A percentile compares a stretch with the other conserved stretches of the same genome.
phyloP scores from a whole-genome alignment of 2,888 invertebrate genomes.

The Meganola albula region DNA sequence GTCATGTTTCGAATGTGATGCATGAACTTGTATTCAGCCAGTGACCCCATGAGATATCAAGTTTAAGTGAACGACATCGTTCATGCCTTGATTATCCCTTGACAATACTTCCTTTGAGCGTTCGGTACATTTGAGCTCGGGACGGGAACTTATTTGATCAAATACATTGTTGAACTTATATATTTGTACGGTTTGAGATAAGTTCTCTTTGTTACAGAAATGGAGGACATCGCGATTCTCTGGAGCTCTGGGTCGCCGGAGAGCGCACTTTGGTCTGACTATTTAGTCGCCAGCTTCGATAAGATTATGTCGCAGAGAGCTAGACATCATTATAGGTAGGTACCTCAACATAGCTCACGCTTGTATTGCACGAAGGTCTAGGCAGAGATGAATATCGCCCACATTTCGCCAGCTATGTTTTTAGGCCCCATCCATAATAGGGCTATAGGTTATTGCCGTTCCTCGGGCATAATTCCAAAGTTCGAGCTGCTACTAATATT shows the following conservation, averaged over 20 bases:
- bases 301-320: slow-evolving; percentile 90
- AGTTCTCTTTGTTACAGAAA: slow-evolving; percentile 64
- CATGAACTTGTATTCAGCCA: slow-evolving; percentile 56
- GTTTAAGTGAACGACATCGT: slow-evolving; percentile 68
- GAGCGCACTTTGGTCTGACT: slow-evolving; percentile 88
- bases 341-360: too few relatives aligned
- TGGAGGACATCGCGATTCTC: slow-evolving; percentile 90
- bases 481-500: too few relatives aligned
- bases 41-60: slow-evolving; percentile 54
- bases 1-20: slow-evolving; percentile 35
- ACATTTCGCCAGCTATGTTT: too few relatives aligned
- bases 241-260: slow-evolving; percentile 88
- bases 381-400: too few relatives aligned
- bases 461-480: too few relatives aligned
- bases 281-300: slow-evolving; percentile 88
- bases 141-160: slow-evolving; percentile 17
- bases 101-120: slow-evolving; percentile 60
- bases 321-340: slow-evolving; percentile 87
- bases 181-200: not conserved
- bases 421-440: too few relatives aligned
- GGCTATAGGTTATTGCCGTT: too few relatives aligned
- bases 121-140: slow-evolving; percentile 26
- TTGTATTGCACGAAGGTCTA: too few relatives aligned
- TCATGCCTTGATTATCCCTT: slow-evolving; percentile 66
- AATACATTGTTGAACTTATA: not conserved